Evolutionary conservation across 2,113 vertebrate genomes (phyloP).

Genomic region (Sinosuthora webbiana): DNA sequence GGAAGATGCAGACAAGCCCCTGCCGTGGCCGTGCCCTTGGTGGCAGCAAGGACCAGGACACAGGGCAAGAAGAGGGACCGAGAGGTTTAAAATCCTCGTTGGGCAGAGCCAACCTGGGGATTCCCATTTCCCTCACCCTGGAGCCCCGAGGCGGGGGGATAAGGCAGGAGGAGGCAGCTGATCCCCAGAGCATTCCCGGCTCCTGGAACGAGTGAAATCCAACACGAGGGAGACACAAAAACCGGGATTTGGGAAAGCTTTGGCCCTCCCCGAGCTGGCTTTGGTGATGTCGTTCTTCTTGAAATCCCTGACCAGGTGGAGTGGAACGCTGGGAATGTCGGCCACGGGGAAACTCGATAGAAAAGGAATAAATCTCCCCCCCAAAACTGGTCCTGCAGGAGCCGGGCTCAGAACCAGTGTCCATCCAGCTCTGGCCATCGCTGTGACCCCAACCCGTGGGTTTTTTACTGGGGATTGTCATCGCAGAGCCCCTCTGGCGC

Average conservation of each 20-base stretch:
- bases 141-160: background rate
- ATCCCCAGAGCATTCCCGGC: background rate
- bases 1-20: background rate
- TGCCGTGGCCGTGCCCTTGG: rapidly evolving
- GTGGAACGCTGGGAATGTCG: rapidly evolving
- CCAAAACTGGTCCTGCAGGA: background rate
- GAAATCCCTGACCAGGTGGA: background rate
- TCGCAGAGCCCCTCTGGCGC: background rate
- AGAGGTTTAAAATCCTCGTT: background rate
- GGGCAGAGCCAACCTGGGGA: background rate
- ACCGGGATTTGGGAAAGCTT: background rate
- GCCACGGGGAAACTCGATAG: background rate
- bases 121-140: rapidly evolving
- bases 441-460: rapidly evolving
- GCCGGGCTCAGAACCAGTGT: rapidly evolving
- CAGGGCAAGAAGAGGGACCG: rapidly evolving
- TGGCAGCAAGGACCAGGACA: background rate
- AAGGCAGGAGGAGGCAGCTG: background rate
- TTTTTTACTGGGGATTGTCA: slow-evolving; percentile 24
- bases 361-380: background rate
- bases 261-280: background rate
- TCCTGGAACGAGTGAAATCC: background rate
- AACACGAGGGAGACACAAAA: background rate
- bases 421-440: background rate
- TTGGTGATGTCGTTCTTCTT: background rate